phyloP scores from a whole-genome alignment of 2,888 invertebrate species.

The Anoplius nigerrimus region DNA sequence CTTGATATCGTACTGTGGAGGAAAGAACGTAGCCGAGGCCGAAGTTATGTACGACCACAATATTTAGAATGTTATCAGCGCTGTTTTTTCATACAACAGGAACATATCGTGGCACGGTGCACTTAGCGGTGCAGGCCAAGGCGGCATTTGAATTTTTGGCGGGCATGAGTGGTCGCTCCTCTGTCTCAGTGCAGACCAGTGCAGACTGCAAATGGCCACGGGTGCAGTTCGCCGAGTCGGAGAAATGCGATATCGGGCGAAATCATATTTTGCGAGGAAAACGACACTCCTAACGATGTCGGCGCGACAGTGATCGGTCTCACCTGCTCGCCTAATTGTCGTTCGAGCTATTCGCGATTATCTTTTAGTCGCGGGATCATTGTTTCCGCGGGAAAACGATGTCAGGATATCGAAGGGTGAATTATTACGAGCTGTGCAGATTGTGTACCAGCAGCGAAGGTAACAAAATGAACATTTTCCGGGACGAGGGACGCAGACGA shows the following conservation, averaged over 20 bases:
- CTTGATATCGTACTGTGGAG: no score
- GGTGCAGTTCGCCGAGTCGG: conserved; percentile 46
- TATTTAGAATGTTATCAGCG: no score
- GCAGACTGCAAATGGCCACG: conserved; percentile 60
- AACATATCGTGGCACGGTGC: no score
- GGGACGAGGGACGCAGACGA: conserved; percentile 80
- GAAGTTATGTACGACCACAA: no score
- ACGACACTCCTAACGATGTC: conserved; percentile 33
- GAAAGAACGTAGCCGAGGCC: no score
- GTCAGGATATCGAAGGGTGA: conserved; percentile 83
- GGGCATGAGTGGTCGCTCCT: not conserved
- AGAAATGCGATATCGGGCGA: conserved; percentile 45
- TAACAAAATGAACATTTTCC: conserved; percentile 82
- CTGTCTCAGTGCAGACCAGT: conserved; percentile 11
- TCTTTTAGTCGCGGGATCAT: conserved; percentile 47
- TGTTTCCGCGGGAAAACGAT: conserved; percentile 73
- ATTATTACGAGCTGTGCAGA: conserved; percentile 84
- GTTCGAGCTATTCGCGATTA: conserved; percentile 35
- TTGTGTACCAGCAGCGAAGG: conserved; percentile 82
- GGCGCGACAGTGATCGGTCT: conserved; percentile 39
- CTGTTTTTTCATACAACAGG: no score
- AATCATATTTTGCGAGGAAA: conserved; percentile 31
- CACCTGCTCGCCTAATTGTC: conserved; percentile 17
- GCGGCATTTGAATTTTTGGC: conserved; percentile 2
- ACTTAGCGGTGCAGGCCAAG: no score